A percentile compares a stretch with the other conserved stretches of the same genome.
Evolutionary conservation across 2,888 invertebrate species (phyloP).

Genomic region (Alentia gelatinosa): DNA sequence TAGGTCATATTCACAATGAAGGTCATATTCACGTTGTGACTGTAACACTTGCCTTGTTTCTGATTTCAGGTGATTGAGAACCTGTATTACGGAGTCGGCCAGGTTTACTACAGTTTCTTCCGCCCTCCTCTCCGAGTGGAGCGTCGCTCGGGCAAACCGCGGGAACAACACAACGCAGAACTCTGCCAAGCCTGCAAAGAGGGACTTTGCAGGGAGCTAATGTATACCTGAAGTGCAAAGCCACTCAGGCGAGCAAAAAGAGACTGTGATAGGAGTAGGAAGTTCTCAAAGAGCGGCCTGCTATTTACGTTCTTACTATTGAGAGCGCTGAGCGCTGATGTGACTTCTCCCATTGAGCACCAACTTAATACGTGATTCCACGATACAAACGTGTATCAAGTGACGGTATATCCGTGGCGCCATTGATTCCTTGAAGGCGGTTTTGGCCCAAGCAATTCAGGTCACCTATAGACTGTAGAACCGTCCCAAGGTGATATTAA

Average conservation of each 20-base stretch:
- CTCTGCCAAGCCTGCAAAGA: slow-evolving; percentile 82
- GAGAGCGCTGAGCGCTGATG: too few species aligned
- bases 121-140: slow-evolving; percentile 79
- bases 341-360: too few species aligned
- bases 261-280: neutral
- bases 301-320: too few species aligned
- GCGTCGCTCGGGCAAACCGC: slow-evolving; percentile 81
- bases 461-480: too few species aligned
- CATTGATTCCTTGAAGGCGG: too few species aligned
- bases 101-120: slow-evolving; percentile 80
- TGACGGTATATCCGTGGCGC: too few species aligned
- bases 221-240: slow-evolving; percentile 16
- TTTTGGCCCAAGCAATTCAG: too few species aligned
- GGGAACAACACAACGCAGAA: slow-evolving; percentile 81
- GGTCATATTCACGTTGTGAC: too few species aligned
- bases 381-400: too few species aligned
- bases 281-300: neutral
- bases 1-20: too few species aligned
- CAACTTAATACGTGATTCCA: too few species aligned
- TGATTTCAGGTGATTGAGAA: slow-evolving; percentile 80
- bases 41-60: neutral
- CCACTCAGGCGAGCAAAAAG: neutral
- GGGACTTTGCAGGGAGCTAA: slow-evolving; percentile 69
- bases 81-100: slow-evolving; percentile 80
- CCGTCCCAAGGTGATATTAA: too few species aligned